Conservation (phyloP, 2,113 vertebrate species). For the Oreochromis aureus region DNA sequence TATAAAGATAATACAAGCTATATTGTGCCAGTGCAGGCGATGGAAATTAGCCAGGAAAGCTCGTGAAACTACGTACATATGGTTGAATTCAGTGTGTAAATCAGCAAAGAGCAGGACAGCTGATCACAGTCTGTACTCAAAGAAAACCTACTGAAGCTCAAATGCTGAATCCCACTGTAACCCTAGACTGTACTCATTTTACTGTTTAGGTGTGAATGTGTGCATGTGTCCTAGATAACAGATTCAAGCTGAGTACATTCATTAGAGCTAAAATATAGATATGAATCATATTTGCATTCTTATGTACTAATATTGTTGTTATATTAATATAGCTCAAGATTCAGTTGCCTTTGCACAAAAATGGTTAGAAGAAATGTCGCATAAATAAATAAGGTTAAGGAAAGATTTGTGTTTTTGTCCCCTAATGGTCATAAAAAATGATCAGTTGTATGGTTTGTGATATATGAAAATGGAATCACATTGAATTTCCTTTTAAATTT, state of each 20-base stretch:
- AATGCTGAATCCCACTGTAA: not conserved
- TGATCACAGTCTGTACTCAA: not conserved
- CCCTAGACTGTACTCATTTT: not conserved
- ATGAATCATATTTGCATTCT: not conserved
- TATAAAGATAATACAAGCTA: not conserved
- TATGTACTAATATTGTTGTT: not conserved
- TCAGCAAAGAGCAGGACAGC: not conserved
- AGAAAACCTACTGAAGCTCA: not conserved
- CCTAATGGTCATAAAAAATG: not conserved
- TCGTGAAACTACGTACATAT: not conserved
- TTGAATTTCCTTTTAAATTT: not conserved
- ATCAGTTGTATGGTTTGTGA: not conserved
- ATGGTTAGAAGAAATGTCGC: not conserved
- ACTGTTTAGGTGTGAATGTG: not conserved
- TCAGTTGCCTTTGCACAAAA: not conserved
- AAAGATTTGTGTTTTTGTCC: not conserved
- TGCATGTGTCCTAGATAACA: not conserved
- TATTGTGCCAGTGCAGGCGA: not conserved
- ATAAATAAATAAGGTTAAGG: not conserved
- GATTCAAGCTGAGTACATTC: not conserved
- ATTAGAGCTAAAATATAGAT: not conserved
- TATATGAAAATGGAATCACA: not conserved
- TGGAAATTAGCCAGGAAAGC: not conserved
- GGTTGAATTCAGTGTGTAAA: not conserved
- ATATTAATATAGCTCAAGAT: not conserved